Percentiles rank a stretch among this genome's conserved stretches.
These are phyloP conservation scores for Pachypeltis micranthus DNA, from an alignment of 1,140 invertebrate genomes.

Conservation along the genomic window DNA sequence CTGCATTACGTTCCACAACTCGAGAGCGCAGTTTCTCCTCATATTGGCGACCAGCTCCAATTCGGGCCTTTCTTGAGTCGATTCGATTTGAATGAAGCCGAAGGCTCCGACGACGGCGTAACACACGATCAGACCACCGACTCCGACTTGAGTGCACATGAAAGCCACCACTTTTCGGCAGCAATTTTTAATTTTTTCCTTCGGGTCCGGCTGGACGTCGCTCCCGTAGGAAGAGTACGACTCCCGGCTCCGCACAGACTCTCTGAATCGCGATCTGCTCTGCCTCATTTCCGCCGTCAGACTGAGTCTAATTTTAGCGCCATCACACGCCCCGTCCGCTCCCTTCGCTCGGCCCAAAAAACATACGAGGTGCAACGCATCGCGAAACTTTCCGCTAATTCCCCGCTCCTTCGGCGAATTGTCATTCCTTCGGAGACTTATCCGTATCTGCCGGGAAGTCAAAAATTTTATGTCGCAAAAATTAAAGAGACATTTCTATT, in stretches of 20 bases:
- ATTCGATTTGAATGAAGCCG: constrained; percentile 78
- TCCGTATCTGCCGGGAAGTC: too few relatives aligned
- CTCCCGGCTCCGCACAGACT: constrained; percentile 49
- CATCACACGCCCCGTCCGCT: too few relatives aligned
- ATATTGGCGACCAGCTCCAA: constrained; percentile 38
- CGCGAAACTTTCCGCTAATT: too few relatives aligned
- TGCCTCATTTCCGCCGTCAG: background rate
- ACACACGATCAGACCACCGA: constrained; percentile 84
- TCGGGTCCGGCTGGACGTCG: constrained; percentile 46
- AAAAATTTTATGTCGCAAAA: too few relatives aligned
- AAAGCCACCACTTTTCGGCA: constrained; percentile 74
- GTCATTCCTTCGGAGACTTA: too few relatives aligned
- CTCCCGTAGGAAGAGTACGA: constrained; percentile 52
- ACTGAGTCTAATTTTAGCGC: constrained; percentile 2
- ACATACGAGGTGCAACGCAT: too few relatives aligned
- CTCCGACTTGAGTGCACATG: constrained; percentile 89
- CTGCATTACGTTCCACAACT: constrained; percentile 62
- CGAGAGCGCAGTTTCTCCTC: constrained; percentile 43
- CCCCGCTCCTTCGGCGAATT: too few relatives aligned
- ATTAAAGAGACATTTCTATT: too few relatives aligned
- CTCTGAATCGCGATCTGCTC: constrained; percentile 22
- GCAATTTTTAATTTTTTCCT: constrained; percentile 65
- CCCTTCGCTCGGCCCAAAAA: too few relatives aligned
- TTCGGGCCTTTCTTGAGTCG: constrained; percentile 47
- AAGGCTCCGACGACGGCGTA: constrained; percentile 92